Conservation (phyloP, 2,888 invertebrate species). For the Drosophila macrospina region DNA sequence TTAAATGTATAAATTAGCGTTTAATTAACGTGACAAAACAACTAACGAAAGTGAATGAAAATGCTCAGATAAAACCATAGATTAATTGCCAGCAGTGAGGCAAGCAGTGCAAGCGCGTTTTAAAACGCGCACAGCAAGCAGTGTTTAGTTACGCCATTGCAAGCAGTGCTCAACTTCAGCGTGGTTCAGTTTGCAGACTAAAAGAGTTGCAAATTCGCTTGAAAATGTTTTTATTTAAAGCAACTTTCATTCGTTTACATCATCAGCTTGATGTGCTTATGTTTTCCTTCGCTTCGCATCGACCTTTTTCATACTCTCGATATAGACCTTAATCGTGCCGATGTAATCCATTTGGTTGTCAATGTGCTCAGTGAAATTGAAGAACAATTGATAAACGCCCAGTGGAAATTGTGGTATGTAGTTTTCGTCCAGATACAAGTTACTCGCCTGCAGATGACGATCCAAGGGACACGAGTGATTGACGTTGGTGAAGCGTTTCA, state of each 20-base stretch:
- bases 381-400: not conserved
- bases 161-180: no score
- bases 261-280: no score
- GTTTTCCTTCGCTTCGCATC: not conserved
- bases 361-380: not conserved
- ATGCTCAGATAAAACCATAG: not conserved
- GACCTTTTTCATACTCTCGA: not conserved
- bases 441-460: not conserved
- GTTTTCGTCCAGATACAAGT: not conserved
- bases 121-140: not conserved
- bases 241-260: no score
- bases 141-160: no score
- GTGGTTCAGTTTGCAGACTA: no score
- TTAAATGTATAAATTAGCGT: no score
- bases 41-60: no score
- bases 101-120: not conserved
- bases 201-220: no score
- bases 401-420: slow-evolving; percentile 1
- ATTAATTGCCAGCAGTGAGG: not conserved
- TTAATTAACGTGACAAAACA: no score
- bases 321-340: not conserved
- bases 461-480: slow-evolving; percentile 1
- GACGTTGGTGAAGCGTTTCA: not conserved
- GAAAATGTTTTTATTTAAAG: no score
- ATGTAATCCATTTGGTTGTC: not conserved